Evolutionary conservation across 2,113 vertebrate species (phyloP).

Genomic region (Hydrochoerus hydrochaeris): DNA sequence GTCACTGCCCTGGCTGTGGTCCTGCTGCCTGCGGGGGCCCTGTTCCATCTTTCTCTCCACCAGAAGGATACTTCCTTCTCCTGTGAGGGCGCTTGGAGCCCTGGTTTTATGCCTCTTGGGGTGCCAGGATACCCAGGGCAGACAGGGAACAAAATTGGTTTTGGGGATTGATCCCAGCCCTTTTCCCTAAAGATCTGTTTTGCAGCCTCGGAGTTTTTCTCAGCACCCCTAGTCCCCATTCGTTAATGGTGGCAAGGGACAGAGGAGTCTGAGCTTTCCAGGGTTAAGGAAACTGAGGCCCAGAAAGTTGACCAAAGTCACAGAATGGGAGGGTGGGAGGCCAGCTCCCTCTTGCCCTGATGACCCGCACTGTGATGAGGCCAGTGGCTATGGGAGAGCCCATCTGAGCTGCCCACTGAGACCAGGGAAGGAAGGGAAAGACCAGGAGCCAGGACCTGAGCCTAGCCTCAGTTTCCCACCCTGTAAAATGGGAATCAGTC

Average conservation of each 20-base stretch:
- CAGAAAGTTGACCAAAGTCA: neutral
- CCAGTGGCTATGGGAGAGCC: no score
- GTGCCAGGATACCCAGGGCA: neutral
- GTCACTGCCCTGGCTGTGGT: no score
- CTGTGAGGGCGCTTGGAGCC: rapidly evolving
- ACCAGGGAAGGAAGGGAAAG: neutral
- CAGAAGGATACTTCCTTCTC: no score
- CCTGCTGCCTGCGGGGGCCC: neutral
- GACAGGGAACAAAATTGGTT: rapidly evolving
- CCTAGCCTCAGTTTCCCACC: neutral
- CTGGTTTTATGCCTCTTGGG: neutral
- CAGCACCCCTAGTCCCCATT: neutral
- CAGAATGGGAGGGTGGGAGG: neutral
- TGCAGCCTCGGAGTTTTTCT: neutral
- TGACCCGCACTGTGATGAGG: neutral
- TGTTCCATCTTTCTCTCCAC: neutral
- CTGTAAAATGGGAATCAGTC: neutral
- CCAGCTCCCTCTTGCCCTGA: no score
- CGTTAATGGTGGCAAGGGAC: neutral
- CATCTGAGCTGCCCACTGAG: neutral
- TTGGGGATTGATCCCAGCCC: neutral
- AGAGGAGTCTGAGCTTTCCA: neutral
- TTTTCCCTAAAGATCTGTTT: neutral
- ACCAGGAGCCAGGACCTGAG: neutral
- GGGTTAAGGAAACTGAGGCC: neutral